phyloP scores from a whole-genome alignment of 2,797 vertebrate species.

The Discoglossus pictus region DNA sequence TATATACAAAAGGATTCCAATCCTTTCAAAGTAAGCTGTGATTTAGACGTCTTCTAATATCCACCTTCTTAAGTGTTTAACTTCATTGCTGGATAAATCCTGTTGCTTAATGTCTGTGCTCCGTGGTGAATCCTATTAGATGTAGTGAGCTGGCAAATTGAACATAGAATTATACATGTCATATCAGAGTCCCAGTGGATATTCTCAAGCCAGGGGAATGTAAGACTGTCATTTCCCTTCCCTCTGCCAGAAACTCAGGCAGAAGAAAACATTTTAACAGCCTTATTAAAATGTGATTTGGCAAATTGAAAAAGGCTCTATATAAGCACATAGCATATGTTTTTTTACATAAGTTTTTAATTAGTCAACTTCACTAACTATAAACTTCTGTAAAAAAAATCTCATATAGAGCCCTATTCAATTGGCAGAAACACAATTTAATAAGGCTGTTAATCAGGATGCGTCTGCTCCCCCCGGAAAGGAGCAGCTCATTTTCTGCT shows the following conservation, averaged over 20 bases:
- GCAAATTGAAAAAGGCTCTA: too few relatives aligned
- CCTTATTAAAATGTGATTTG: too few relatives aligned
- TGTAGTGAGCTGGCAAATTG: constrained; percentile 35
- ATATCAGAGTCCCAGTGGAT: constrained; percentile 54
- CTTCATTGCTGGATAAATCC: constrained; percentile 25
- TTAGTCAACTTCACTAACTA: too few relatives aligned
- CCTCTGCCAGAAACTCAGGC: constrained; percentile 67
- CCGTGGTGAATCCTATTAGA: neutral
- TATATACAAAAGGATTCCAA: too few relatives aligned
- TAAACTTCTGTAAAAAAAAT: too few relatives aligned
- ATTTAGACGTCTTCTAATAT: constrained; percentile 26
- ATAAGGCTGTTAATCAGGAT: too few relatives aligned
- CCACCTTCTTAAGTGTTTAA: constrained; percentile 31
- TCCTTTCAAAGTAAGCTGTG: too few relatives aligned
- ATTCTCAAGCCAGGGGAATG: constrained; percentile 59
- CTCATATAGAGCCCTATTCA: too few relatives aligned
- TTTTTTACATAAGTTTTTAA: too few relatives aligned
- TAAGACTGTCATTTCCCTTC: constrained; percentile 58
- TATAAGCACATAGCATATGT: too few relatives aligned
- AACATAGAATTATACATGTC: constrained; percentile 53
- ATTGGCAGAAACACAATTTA: too few relatives aligned
- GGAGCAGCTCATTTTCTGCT: constrained; percentile 63
- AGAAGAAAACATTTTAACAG: constrained; percentile 71
- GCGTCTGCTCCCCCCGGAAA: constrained; percentile 66
- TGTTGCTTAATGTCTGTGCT: constrained; percentile 27